A percentile compares a stretch with the other conserved stretches of the same genome.
These are phyloP conservation scores for Smithornis capensis DNA, from an alignment of 2,113 vertebrate genomes.

Conservation along the genomic window DNA sequence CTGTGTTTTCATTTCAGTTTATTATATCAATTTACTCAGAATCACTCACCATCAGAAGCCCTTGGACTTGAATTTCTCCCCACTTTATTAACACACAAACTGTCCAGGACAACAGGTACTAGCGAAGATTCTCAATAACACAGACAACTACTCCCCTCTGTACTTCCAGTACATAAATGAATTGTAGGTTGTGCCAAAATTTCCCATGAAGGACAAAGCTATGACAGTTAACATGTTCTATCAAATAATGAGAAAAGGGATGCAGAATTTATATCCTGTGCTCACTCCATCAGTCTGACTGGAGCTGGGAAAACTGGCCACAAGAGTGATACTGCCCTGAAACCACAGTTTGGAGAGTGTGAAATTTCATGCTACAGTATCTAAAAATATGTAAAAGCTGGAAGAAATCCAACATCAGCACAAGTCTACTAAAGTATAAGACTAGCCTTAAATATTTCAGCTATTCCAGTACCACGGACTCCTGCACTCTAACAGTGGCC, in stretches of 20 bases:
- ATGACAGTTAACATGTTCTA: background rate
- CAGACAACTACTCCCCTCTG: background rate
- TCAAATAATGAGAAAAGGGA: background rate
- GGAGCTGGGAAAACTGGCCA: background rate
- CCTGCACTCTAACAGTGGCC: background rate
- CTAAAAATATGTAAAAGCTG: slow-evolving; percentile 31
- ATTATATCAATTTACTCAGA: background rate
- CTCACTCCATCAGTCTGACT: accelerated
- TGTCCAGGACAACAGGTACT: background rate
- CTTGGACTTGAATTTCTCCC: background rate
- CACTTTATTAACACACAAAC: background rate
- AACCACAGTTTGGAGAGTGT: background rate
- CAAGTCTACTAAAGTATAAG: background rate
- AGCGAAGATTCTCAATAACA: background rate
- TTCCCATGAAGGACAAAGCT: background rate
- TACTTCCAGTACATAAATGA: background rate
- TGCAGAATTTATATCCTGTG: background rate
- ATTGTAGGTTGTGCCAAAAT: background rate
- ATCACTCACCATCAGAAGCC: background rate
- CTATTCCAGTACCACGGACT: background rate
- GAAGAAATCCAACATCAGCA: background rate
- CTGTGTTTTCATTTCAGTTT: background rate
- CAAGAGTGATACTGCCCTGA: background rate
- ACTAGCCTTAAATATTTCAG: background rate
- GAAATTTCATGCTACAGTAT: background rate